A percentile compares a stretch with the other conserved stretches of the same genome.
Conservation (phyloP, 2,888 invertebrate species). For the Spilosoma lubricipeda region DNA sequence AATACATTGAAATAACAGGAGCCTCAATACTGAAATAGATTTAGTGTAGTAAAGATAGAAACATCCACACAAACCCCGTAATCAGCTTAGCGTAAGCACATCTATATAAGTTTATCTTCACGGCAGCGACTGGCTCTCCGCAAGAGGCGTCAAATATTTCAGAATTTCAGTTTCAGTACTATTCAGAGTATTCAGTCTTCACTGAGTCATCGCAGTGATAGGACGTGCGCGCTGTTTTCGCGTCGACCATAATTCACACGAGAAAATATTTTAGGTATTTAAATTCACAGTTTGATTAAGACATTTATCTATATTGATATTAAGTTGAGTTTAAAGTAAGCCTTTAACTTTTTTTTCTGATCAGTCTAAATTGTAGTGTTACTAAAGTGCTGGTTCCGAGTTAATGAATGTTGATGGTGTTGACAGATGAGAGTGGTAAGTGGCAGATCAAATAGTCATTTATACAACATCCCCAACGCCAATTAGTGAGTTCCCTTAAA, state of each 20-base stretch:
- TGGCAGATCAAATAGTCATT: slow-evolving; percentile 47
- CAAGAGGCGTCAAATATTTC: slow-evolving; percentile 63
- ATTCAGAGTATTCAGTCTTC: slow-evolving; percentile 71
- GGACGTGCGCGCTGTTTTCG: slow-evolving; percentile 57
- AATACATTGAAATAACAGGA: not conserved
- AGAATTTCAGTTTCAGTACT: slow-evolving; percentile 57
- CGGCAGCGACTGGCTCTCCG: slow-evolving; percentile 56
- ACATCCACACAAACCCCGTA: slow-evolving; percentile 62
- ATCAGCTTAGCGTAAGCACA: slow-evolving; percentile 73
- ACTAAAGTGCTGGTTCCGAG: slow-evolving; percentile 56
- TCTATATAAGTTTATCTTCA: slow-evolving; percentile 69
- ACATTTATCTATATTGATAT: not conserved
- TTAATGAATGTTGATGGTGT: slow-evolving; percentile 68
- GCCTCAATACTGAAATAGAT: slow-evolving; percentile 27
- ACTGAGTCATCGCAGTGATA: slow-evolving; percentile 59
- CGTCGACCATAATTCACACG: slow-evolving; percentile 47
- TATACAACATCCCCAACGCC: slow-evolving; percentile 21
- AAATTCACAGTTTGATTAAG: slow-evolving; percentile 31
- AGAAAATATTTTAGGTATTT: slow-evolving; percentile 55
- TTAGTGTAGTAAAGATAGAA: slow-evolving; percentile 39
- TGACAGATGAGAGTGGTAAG: slow-evolving; percentile 71
- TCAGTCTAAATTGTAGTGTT: slow-evolving; percentile 55
- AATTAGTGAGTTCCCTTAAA: slow-evolving; percentile 21
- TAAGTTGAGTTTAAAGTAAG: slow-evolving; percentile 31
- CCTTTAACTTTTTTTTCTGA: slow-evolving; percentile 32